Evolutionary conservation across 2,888 invertebrate genomes (phyloP).

Genomic region (Drosophila greeni): DNA sequence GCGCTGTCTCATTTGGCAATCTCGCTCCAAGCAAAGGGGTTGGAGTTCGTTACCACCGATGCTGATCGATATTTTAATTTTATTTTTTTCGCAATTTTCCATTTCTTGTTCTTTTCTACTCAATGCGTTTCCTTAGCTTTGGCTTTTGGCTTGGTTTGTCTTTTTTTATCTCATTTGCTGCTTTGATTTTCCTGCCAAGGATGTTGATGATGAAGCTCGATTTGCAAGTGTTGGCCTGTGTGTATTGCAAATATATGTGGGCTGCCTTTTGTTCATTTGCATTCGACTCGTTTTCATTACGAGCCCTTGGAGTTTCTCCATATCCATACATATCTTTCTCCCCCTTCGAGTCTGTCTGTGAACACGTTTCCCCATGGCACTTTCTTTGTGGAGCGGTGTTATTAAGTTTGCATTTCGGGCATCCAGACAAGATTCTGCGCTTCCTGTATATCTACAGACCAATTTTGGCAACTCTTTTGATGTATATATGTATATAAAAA

Average conservation of each 20-base stretch:
- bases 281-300: slow-evolving; percentile 72
- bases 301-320: slow-evolving; percentile 44
- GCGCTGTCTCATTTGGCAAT: slow-evolving; percentile 55
- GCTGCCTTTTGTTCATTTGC: slow-evolving; percentile 72
- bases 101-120: slow-evolving; percentile 40
- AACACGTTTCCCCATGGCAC: slow-evolving; percentile 23
- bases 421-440: slow-evolving; percentile 33
- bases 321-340: slow-evolving; percentile 7
- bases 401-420: slow-evolving; percentile 68
- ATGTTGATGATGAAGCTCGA: slow-evolving; percentile 56
- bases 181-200: slow-evolving; percentile 69
- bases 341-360: slow-evolving; percentile 8
- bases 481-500: background rate
- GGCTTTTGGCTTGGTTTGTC: slow-evolving; percentile 51
- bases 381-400: slow-evolving; percentile 46
- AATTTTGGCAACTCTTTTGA: slow-evolving; percentile 3
- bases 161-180: slow-evolving; percentile 60
- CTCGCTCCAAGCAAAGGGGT: slow-evolving; percentile 64
- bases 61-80: slow-evolving; percentile 78
- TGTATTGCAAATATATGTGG: slow-evolving; percentile 31
- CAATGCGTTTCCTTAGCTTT: slow-evolving; percentile 69
- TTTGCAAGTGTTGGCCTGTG: slow-evolving; percentile 22
- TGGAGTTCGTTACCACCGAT: slow-evolving; percentile 75
- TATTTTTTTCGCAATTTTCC: slow-evolving; percentile 66
- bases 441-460: slow-evolving; percentile 36